These are phyloP conservation scores for Drosophila littoralis DNA, from an alignment of 1,140 invertebrate species.

Conservation along the genomic window DNA sequence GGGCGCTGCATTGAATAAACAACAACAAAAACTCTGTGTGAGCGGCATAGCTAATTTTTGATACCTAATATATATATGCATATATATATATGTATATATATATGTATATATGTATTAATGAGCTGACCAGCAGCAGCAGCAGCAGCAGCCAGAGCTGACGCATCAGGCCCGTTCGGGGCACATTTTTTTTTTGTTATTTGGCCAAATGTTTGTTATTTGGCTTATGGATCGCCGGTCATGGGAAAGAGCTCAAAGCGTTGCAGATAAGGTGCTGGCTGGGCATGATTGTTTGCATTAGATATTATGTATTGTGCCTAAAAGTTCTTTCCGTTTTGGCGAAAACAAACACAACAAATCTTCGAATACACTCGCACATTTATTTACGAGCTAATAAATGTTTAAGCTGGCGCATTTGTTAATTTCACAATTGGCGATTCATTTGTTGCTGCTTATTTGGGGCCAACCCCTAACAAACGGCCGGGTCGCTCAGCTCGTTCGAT, in stretches of 20 bases:
- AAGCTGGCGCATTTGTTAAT: conserved; percentile 47
- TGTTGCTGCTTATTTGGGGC: neutral
- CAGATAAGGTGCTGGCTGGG: conserved; percentile 20
- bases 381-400: conserved; percentile 67
- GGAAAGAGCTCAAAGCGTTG: conserved; percentile 16
- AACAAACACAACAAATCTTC: conserved; percentile 13
- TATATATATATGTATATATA: too few relatives aligned
- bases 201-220: conserved; percentile 18
- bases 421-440: neutral
- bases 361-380: conserved; percentile 52
- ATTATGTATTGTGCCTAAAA: too few relatives aligned
- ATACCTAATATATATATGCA: neutral
- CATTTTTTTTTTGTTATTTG: too few relatives aligned
- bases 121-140: conserved; percentile 20
- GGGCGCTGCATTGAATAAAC: conserved; percentile 41
- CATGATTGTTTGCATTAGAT: conserved; percentile 27
- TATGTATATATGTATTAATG: conserved; percentile 6
- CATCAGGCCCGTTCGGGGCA: conserved; percentile 1
- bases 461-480: neutral
- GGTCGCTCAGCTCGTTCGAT: neutral
- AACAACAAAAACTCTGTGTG: conserved; percentile 21
- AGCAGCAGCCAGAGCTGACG: conserved; percentile 5
- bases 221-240: conserved; percentile 18
- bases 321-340: too few relatives aligned
- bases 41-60: conserved; percentile 37